A percentile compares a stretch with the other conserved stretches of the same genome.
These are phyloP conservation scores for Brachystomella parvula DNA, from an alignment of 1,140 invertebrate species.

Conservation along the genomic window DNA sequence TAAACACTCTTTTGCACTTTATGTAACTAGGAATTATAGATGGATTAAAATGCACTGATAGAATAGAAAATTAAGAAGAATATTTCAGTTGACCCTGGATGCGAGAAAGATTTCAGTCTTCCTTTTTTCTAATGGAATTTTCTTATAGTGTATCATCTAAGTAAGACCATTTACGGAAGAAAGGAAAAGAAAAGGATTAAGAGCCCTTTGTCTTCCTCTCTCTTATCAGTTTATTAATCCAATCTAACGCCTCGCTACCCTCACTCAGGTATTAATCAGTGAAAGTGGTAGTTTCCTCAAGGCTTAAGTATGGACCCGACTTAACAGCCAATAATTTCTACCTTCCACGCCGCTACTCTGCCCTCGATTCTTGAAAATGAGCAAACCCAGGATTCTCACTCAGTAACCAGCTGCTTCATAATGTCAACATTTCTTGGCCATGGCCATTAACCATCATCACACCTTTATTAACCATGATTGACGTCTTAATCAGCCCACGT, in stretches of 20 bases:
- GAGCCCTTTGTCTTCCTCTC: neutral
- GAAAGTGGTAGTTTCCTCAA: neutral
- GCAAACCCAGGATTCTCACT: neutral
- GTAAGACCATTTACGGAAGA: no score
- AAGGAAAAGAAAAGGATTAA: neutral
- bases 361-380: neutral
- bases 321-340: neutral
- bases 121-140: no score
- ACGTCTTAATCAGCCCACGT: neutral
- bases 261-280: neutral
- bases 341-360: no score
- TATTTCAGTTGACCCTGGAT: no score
- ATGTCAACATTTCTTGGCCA: neutral
- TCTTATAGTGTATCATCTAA: no score
- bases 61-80: no score
- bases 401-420: neutral
- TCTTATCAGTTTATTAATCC: neutral
- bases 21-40: no score
- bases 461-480: neutral
- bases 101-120: no score
- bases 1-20: no score
- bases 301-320: neutral
- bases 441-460: neutral
- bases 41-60: no score
- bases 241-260: neutral